Percentiles rank a stretch among this genome's conserved stretches.
phyloP scores from a whole-genome alignment of 2,888 invertebrate genomes.

The Thymelicus acteon region DNA sequence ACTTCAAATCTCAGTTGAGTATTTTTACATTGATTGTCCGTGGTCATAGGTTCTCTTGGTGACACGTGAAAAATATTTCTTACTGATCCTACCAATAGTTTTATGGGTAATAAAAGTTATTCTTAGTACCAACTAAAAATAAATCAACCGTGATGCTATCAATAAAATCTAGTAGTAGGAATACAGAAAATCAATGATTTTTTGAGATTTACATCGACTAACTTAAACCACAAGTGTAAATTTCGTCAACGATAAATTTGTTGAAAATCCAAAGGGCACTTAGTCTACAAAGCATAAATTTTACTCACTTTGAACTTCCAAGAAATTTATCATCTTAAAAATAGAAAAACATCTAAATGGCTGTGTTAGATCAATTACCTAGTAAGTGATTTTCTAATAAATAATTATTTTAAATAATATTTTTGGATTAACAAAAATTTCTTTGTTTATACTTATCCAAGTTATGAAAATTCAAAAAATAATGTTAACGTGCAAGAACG shows the following conservation, averaged over 20 bases:
- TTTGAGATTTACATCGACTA: constrained; percentile 24
- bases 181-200: neutral
- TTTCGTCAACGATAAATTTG: constrained; percentile 63
- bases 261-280: constrained; percentile 67
- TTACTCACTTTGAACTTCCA: constrained; percentile 66
- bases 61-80: too few relatives aligned
- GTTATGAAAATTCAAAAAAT: too few relatives aligned
- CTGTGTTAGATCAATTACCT: constrained; percentile 28
- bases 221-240: constrained; percentile 42
- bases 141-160: too few relatives aligned
- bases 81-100: too few relatives aligned
- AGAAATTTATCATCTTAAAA: constrained; percentile 66
- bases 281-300: constrained; percentile 32
- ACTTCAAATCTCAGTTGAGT: constrained; percentile 21
- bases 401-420: neutral
- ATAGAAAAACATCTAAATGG: constrained; percentile 37
- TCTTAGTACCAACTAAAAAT: too few relatives aligned
- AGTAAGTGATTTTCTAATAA: neutral
- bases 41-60: too few relatives aligned
- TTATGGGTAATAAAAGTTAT: too few relatives aligned
- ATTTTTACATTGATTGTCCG: neutral
- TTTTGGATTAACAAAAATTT: neutral
- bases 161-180: too few relatives aligned
- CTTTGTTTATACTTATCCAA: too few relatives aligned
- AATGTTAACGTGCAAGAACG: too few relatives aligned